Evolutionary conservation across 1,140 invertebrate species (phyloP), one percentile per base, ranked within the genome.

Genomic region (Apis florea): DNA sequence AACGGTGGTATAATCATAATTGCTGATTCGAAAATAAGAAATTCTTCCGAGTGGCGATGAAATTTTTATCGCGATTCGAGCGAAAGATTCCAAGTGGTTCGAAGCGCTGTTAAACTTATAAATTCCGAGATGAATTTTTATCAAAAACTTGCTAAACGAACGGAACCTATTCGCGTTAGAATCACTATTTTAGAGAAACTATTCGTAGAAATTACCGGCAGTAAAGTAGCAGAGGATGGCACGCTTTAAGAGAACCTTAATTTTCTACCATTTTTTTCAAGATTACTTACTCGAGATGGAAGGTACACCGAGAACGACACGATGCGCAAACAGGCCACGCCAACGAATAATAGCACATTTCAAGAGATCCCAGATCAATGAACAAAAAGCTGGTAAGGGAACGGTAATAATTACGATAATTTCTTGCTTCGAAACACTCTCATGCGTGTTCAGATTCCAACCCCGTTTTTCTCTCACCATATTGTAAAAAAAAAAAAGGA

Each of bases 311-410:
- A 31, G 26, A 63, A 51, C 21, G 31, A 40, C n/a, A 64, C 49
- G 56, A 56, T 66, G 51, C 56, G 47, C 49, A 74, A 80, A 49
- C 31, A 54, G 77, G 69, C 58, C 78, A 80, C 70, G 70, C 74
- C 70, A 63, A 80, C 63, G 78, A 58, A 64, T 58, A 66, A 40
- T 47, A 21, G 4, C 66, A 21, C 71, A 17, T 26, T 47, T 66
- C 26, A 15, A 10, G 26, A 70, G 69, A 59, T 56, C 54, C 51
- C 12, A 31, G 73, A 49, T 54, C 61, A 59, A 71, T 56, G 53
- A 71, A 56, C 19, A 13, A 58, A 73, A 71, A 24, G 11, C 21
- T 68, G 47, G 13, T 13, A 40, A 40, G 2, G 31, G 0, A 40
- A 51, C 12, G 40, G 17, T n/a, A 24, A 13, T 12, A 24, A 49